Base-by-base conservation (phyloP, 2,113 vertebrate genomes). In the Lophius piscatorius region DNA sequence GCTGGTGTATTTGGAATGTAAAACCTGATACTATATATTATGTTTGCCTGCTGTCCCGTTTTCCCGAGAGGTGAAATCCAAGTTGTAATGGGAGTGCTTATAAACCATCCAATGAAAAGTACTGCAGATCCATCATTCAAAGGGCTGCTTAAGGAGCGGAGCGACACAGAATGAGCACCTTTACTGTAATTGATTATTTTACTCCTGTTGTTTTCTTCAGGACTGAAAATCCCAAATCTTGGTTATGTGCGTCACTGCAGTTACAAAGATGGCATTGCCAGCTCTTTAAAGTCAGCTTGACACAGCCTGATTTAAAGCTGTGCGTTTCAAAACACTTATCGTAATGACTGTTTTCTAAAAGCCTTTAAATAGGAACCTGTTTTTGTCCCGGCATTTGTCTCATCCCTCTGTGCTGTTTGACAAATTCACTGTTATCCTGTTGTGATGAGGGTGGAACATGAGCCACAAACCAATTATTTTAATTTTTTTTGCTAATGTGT, bases 1-100 rank as follows among this genome's bases (percentile, higher is more conserved):
- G 33, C 69, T 76, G 71, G 83, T 86, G 78, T 74, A 87, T 86
- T 82, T 70, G 33, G 71, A 84, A 87, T 87, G 73, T 73, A 79
- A 86, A 76, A 81, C 63, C 49, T 76, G 20, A 75, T 78, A 60
- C n/a, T n/a, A 83, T 78, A 63, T 60, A 74, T 76, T 48, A 76
- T 74, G 50, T 23, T 79, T 28, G 35, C 69, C 61, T 45, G 60
- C 54, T 55, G 73, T 45, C 49, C 33, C 20, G 63, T 70, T 57
- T 29, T 41, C 68, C 50, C 29, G 16, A 59, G 41, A 63, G 60
- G 62, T 63, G 66, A 57, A 80, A 71, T 67, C 60, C 64, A 79
- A 83, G 67, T 81, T 77, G 49, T 38, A 61, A 26, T 52, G 10
- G 34, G 33, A 60, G 36, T 41, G 58, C 23, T 58, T 38, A 7